A percentile compares a stretch with the other conserved stretches of the same genome.
Evolutionary conservation across 2,797 vertebrate species (phyloP).

Genomic region (Eospalax fontanierii): DNA sequence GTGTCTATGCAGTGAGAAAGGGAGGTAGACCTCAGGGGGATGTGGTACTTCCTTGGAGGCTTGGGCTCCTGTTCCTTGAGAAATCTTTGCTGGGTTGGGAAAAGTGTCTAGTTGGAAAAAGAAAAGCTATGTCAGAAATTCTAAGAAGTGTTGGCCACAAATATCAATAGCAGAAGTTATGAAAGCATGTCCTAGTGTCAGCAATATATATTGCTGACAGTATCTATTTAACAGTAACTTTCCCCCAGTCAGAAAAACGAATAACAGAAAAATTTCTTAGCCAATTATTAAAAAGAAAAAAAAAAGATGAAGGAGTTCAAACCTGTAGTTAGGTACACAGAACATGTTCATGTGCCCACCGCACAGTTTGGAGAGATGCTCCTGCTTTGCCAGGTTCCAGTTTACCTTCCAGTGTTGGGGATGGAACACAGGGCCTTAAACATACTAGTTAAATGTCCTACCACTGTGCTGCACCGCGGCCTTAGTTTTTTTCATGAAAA

Average conservation of each 20-base stretch:
- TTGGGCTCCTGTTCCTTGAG: not conserved
- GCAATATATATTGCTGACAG: too few relatives aligned
- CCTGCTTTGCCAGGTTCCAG: not conserved
- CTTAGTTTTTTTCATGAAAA: not conserved
- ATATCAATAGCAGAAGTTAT: not conserved
- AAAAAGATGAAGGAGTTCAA: not conserved
- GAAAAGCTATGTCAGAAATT: not conserved
- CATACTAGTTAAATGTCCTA: not conserved
- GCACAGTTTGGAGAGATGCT: not conserved
- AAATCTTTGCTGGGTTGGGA: not conserved
- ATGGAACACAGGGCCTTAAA: not conserved
- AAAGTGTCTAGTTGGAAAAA: not conserved
- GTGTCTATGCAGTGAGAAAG: not conserved
- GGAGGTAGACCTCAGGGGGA: not conserved
- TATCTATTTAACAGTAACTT: not conserved
- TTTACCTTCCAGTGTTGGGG: not conserved
- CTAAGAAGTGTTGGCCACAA: not conserved
- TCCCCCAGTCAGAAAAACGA: not conserved
- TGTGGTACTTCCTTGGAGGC: rapidly evolving
- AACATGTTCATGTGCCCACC: rapidly evolving
- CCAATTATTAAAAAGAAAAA: not conserved
- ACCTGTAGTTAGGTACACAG: not conserved
- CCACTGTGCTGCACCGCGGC: too few relatives aligned
- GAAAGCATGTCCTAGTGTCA: not conserved
- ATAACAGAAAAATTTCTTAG: not conserved